These are phyloP conservation scores for Harpalus rufipes DNA, from an alignment of 2,888 invertebrate species.

Conservation along the genomic window DNA sequence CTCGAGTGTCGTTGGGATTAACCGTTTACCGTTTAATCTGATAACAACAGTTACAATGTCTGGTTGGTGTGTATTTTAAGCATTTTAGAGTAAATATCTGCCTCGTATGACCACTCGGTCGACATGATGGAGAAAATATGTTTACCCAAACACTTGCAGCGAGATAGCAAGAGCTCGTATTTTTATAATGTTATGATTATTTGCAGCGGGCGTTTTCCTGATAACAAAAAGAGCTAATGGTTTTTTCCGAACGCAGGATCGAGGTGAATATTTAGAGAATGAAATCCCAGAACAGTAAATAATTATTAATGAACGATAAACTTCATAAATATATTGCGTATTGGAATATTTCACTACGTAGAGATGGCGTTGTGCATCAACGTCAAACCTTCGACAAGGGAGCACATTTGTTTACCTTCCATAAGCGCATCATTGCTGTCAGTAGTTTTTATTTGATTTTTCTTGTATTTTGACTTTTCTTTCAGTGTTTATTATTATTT, in stretches of 20 bases:
- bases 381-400: too few species aligned
- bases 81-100: conserved; percentile 32
- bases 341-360: too few species aligned
- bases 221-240: conserved; percentile 23
- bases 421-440: too few species aligned
- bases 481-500: too few species aligned
- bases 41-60: background rate
- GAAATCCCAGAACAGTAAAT: too few species aligned
- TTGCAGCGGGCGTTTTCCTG: conserved; percentile 1
- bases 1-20: conserved; percentile 7
- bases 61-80: conserved; percentile 28
- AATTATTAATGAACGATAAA: too few species aligned
- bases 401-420: too few species aligned
- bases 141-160: background rate
- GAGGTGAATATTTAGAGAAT: background rate
- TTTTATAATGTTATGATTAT: conserved; percentile 45
- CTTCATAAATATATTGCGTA: too few species aligned
- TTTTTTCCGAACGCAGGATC: background rate
- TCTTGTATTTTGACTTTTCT: too few species aligned
- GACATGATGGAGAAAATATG: conserved; percentile 3
- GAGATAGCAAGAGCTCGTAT: conserved; percentile 15
- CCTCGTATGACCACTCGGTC: background rate
- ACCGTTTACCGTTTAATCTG: conserved; percentile 20
- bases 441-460: too few species aligned
- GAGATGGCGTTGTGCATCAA: too few species aligned